A percentile compares a stretch with the other conserved stretches of the same genome.
phyloP scores from a whole-genome alignment of 2,113 vertebrate genomes.

The Strix uralensis region DNA sequence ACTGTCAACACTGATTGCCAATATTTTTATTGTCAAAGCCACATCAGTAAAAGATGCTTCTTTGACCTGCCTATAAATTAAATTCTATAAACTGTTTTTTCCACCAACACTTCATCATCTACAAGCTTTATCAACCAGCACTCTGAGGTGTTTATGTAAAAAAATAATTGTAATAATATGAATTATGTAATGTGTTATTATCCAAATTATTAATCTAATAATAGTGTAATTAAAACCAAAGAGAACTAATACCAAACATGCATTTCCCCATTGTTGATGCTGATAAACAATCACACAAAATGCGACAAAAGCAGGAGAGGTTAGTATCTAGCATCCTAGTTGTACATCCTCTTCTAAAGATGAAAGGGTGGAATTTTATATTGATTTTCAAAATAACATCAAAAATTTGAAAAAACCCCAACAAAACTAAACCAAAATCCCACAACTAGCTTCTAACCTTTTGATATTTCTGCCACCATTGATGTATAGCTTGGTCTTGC shows the following conservation, averaged over 20 bases:
- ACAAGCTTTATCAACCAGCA: not conserved
- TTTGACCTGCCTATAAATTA: not conserved
- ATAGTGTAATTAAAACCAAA: not conserved
- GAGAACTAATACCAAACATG: not conserved
- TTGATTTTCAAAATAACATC: not conserved
- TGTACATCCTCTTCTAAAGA: not conserved
- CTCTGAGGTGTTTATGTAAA: not conserved
- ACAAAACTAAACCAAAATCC: not conserved
- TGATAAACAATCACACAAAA: not conserved
- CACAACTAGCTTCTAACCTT: slow-evolving; percentile 77
- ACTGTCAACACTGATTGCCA: not conserved
- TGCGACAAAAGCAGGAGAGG: not conserved
- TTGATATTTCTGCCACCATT: slow-evolving; percentile 87
- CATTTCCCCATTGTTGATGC: not conserved
- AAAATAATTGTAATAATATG: not conserved
- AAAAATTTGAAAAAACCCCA: not conserved
- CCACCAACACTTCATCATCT: not conserved
- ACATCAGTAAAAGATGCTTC: not conserved
- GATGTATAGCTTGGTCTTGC: slow-evolving; percentile 76
- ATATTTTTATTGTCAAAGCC: not conserved
- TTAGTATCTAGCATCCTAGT: not conserved
- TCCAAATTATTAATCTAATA: not conserved
- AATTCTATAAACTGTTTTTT: not conserved
- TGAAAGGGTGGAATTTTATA: not conserved
- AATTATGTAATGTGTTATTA: not conserved